A percentile compares a stretch with the other conserved stretches of the same genome.
Evolutionary conservation across 2,797 vertebrate species (phyloP).

Genomic region (Avahi laniger): DNA sequence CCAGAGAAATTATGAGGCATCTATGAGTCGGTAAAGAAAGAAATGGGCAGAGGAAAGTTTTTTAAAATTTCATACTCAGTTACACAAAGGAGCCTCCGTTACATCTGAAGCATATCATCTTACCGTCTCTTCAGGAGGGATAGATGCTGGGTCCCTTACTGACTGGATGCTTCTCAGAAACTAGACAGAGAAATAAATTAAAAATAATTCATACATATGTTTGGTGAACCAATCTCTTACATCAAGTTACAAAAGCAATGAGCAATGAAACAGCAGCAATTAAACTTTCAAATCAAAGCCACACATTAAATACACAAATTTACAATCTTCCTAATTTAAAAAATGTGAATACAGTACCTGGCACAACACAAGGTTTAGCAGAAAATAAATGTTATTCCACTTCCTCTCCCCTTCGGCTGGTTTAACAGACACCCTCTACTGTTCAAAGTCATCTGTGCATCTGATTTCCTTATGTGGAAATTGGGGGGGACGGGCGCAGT

Average conservation of each 20-base stretch:
- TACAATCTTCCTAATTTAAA: neutral
- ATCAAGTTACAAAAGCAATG: neutral
- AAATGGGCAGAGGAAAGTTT: neutral
- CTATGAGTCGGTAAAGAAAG: neutral
- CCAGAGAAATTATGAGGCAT: neutral
- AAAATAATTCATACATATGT: neutral
- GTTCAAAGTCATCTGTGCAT: neutral
- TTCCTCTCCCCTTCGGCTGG: neutral
- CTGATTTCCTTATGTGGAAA: too few species aligned
- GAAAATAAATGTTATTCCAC: neutral
- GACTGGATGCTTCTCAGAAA: constrained; percentile 91
- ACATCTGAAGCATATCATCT: neutral
- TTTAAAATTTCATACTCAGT: neutral
- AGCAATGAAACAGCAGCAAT: neutral
- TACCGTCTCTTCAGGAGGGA: constrained; percentile 95
- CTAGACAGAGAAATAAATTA: constrained; percentile 81
- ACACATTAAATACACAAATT: too few species aligned
- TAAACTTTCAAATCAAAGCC: neutral
- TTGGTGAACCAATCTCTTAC: neutral
- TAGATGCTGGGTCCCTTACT: constrained; percentile 87
- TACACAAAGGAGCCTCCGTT: neutral
- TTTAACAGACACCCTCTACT: neutral
- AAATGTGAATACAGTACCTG: neutral
- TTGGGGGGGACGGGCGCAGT: too few species aligned
- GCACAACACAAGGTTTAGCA: neutral